Percentiles rank a stretch among this genome's conserved stretches.
These are phyloP conservation scores for Ammodramus savannarum DNA, from an alignment of 2,113 vertebrate species.

Conservation along the genomic window DNA sequence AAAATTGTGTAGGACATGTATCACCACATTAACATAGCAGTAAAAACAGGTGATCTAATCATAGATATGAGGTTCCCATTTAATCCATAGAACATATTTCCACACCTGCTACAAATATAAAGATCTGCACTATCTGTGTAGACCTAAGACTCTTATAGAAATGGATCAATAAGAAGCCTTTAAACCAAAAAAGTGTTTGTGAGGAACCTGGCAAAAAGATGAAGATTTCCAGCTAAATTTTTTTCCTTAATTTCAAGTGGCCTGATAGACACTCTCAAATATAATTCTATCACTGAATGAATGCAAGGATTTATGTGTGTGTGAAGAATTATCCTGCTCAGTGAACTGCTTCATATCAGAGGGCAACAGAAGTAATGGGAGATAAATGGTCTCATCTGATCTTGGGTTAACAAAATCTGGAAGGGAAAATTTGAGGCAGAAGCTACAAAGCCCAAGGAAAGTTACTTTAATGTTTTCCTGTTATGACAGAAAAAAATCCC, in stretches of 20 bases:
- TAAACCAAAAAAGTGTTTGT: not conserved
- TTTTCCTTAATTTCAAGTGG: not conserved
- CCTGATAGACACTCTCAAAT: not conserved
- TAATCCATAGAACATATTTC: not conserved
- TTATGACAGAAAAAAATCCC: too few relatives aligned
- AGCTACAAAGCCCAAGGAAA: not conserved
- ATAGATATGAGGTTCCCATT: accelerated
- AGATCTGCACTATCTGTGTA: not conserved
- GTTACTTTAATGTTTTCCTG: not conserved
- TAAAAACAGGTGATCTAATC: not conserved
- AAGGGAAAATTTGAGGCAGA: not conserved
- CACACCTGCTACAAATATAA: not conserved
- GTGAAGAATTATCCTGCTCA: not conserved
- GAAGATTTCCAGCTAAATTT: not conserved
- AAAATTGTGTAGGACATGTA: not conserved
- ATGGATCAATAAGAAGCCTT: not conserved
- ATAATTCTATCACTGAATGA: not conserved
- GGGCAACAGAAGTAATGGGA: not conserved
- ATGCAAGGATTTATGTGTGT: not conserved
- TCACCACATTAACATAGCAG: not conserved
- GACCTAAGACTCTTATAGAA: not conserved
- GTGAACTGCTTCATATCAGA: not conserved
- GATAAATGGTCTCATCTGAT: not conserved
- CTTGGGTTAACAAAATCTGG: not conserved
- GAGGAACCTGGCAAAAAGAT: not conserved